Percentiles rank a stretch among this genome's conserved stretches.
Conservation (phyloP, 2,113 vertebrate genomes). For the Pandion haliaetus region DNA sequence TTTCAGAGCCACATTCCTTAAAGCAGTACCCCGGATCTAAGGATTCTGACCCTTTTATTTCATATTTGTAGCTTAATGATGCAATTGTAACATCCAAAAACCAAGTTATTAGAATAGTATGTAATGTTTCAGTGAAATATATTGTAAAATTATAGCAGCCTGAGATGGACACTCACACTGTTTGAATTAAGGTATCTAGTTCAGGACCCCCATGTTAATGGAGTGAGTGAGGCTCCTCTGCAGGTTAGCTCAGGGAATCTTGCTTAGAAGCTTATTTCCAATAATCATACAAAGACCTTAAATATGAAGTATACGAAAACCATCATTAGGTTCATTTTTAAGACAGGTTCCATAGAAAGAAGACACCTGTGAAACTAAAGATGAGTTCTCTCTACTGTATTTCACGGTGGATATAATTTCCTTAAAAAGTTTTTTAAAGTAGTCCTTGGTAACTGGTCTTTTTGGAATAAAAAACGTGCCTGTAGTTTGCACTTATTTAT, state of each 20-base stretch:
- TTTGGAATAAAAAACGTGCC: background rate
- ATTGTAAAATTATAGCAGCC: background rate
- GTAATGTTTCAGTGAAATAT: background rate
- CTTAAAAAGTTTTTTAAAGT: background rate
- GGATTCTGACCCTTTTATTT: background rate
- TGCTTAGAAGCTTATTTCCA: background rate
- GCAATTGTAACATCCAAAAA: background rate
- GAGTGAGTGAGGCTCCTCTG: background rate
- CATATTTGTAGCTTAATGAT: background rate
- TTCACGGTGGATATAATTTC: background rate
- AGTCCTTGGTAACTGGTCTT: background rate
- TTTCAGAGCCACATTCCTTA: background rate
- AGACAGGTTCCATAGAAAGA: background rate
- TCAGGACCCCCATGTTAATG: background rate
- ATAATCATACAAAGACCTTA: background rate
- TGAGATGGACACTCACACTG: background rate
- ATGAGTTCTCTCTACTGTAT: background rate
- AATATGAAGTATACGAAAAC: background rate
- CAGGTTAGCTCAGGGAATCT: background rate
- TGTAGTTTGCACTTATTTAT: background rate
- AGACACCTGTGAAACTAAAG: background rate
- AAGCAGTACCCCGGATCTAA: background rate
- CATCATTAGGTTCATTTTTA: background rate
- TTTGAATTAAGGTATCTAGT: background rate
- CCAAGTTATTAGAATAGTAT: background rate